Conservation (phyloP, 2,113 vertebrate genomes). For the Crotalus helleri region DNA sequence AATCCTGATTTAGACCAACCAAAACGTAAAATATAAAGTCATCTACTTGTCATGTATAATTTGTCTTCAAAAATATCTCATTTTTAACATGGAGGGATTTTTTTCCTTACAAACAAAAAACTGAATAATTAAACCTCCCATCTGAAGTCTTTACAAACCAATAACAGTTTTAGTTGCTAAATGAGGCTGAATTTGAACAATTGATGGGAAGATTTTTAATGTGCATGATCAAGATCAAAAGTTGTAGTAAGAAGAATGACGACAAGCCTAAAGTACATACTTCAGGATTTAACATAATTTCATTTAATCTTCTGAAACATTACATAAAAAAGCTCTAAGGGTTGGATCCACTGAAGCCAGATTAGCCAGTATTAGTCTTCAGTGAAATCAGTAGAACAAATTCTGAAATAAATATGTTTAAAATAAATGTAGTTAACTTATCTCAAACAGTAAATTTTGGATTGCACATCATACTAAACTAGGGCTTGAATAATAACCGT, state of each 20-base stretch:
- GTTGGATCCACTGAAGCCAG: neutral
- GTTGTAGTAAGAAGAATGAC: neutral
- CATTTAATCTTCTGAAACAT: neutral
- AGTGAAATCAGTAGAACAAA: neutral
- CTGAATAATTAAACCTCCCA: neutral
- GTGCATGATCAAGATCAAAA: neutral
- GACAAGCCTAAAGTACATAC: neutral
- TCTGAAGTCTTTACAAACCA: neutral
- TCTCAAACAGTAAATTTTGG: neutral
- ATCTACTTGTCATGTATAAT: neutral
- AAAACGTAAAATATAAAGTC: neutral
- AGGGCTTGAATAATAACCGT: neutral
- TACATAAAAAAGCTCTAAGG: neutral
- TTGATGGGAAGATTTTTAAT: neutral
- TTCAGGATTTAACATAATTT: neutral
- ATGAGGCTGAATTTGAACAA: too few species aligned
- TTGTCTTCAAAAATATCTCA: neutral
- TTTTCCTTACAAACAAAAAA: neutral
- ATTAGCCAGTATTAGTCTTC: neutral
- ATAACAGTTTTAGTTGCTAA: neutral
- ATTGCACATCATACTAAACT: neutral
- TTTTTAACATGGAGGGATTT: neutral
- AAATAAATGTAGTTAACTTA: neutral
- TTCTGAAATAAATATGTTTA: neutral
- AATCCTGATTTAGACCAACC: neutral